A percentile compares a stretch with the other conserved stretches of the same genome.
phyloP scores from a whole-genome alignment of 2,797 vertebrate genomes.

The Numenius phaeopus region DNA sequence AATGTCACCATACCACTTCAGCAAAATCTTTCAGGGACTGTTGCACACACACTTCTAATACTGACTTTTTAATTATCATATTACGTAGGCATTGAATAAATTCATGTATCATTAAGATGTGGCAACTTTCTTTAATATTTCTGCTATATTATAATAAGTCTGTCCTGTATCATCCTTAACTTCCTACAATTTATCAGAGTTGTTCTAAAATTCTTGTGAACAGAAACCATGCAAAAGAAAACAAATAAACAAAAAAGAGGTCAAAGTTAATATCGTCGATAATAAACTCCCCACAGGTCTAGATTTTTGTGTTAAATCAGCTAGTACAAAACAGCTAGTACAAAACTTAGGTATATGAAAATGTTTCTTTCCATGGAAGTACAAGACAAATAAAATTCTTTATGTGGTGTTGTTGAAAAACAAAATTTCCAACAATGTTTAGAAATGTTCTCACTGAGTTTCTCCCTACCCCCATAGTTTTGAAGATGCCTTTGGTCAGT shows the following conservation, averaged over 20 bases:
- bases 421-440: background rate
- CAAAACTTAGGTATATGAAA: background rate
- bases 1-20: background rate
- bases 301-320: background rate
- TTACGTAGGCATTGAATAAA: background rate
- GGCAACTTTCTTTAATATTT: background rate
- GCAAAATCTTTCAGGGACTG: background rate
- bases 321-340: background rate
- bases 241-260: background rate
- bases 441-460: background rate
- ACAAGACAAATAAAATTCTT: background rate
- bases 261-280: background rate
- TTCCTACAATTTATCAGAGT: background rate
- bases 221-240: background rate
- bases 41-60: background rate
- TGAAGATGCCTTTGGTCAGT: background rate
- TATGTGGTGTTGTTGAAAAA: background rate
- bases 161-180: background rate
- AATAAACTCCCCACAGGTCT: background rate
- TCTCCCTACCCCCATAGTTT: background rate
- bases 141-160: background rate
- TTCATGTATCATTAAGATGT: background rate
- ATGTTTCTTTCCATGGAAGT: background rate
- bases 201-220: background rate
- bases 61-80: background rate